Conservation (phyloP, 2,113 vertebrate genomes). For the Callorhinus ursinus region DNA sequence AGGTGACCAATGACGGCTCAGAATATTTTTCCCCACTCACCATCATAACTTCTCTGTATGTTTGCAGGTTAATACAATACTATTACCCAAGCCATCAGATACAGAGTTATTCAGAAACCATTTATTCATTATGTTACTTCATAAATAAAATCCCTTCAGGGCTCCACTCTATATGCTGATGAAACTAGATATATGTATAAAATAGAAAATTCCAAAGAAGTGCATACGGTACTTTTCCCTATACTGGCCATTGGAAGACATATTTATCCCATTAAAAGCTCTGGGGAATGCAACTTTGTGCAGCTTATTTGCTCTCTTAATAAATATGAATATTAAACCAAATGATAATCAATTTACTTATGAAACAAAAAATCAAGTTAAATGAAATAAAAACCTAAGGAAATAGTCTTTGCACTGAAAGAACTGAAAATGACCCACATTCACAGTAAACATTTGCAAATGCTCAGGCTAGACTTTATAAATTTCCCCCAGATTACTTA, state of each 20-base stretch:
- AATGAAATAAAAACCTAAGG: constrained; percentile 17
- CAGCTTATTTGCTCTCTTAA: not conserved
- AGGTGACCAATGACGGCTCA: not conserved
- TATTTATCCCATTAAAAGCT: constrained; percentile 45
- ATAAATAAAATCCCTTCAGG: constrained; percentile 43
- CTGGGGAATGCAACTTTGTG: constrained; percentile 21
- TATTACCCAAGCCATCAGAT: not conserved
- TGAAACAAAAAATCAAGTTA: constrained; percentile 33
- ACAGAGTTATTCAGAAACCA: constrained; percentile 48
- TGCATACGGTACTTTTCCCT: not conserved
- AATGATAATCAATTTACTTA: constrained; percentile 16
- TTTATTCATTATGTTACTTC: constrained; percentile 38
- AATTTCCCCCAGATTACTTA: not conserved
- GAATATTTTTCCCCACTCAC: not conserved
- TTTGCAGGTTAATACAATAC: not conserved
- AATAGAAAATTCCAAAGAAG: constrained; percentile 1
- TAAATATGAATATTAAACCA: constrained; percentile 14
- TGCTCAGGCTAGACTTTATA: not conserved
- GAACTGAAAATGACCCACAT: not conserved
- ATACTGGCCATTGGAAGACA: constrained; percentile 6
- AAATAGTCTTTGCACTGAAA: not conserved
- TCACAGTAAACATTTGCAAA: not conserved
- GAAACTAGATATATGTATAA: constrained; percentile 36
- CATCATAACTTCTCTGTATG: not conserved
- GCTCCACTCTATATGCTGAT: not conserved